Evolutionary conservation across 1,140 invertebrate genomes (phyloP), one percentile per base, ranked within the genome.

Genomic region (Conus betulinus): DNA sequence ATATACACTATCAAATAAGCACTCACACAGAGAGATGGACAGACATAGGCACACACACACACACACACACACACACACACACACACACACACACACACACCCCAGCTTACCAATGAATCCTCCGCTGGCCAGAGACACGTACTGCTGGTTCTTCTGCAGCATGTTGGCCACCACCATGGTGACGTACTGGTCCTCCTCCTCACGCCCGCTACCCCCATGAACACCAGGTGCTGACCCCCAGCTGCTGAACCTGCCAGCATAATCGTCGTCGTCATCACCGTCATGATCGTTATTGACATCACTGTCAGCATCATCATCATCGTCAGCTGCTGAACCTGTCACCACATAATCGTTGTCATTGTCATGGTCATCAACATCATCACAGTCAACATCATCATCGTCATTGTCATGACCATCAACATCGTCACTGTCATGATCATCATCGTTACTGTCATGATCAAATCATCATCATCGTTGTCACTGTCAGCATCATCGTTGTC

Each of bases 91-190:
- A 15, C 78, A 1, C 78, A 6, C 78, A 7, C 78, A 81, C 27
- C 6, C 81, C 51, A 10, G 84, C 90, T 83, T 92, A 96, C 96
- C 97, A 96, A 97, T 96, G 96, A 99, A 99, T 17, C 99, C 99
- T 89, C 98, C 98, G 91, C 97, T 97, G 15, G 99, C 96, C 95
- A 99, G 97, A 88, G 98, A 98, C 53, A 99, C 98, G 95, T 98
- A 99, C 90, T 97, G 97, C 0, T 97, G 98, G 93, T 98, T 98
- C 94, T 98, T 98, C 95, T 99, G 98, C 67, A 99, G 96, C 95
- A 99, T 99, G 88, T 98, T 98, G 13, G 99, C 98, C 15, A 99
- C 98, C 53, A 99, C 98, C 99, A 99, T 99, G 93, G 99, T 97
- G 7, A 99, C 98, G 95, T 99, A 99, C 93, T 98, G 98, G 95